Evolutionary conservation across 2,113 vertebrate species (phyloP), one percentile per base, ranked within the genome.

Genomic region (Percina caprodes): DNA sequence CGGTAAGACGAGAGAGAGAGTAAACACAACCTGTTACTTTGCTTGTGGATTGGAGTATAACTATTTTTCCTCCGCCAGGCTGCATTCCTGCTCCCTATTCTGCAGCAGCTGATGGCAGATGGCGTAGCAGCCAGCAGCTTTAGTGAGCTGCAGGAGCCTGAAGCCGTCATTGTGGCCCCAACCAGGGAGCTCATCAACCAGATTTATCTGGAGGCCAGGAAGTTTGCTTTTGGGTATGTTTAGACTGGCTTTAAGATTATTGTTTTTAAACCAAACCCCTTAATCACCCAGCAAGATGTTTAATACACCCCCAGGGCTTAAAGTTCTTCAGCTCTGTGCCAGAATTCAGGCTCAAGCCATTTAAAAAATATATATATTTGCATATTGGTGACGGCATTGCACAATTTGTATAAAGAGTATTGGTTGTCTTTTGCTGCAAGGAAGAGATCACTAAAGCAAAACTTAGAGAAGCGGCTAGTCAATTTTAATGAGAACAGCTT

Each of bases 121-220:
- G 97, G 97, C 0, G 76, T 96, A 79, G 95, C 96, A 26, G 95
- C 96, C 62, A 97, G 94, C 86, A 84, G 80, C 7, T 99, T 97
- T 91, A 96, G 95, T 71, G 95, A 96, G 58, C 74, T 93, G 0
- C 98, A 99, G 92, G 96, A 98, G 73, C 98, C 98, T 0, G 96
- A 98, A 76, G 97, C 93, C 54, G 81, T 99, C 75, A 97, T 99
- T 51, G 95, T 97, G 5, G 98, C 97, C 0, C 98, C 98, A 39
- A 99, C 98, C 70, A 95, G 98, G 87, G 98, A 99, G 87, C 90
- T 99, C 58, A 95, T 99, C 91, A 96, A 97, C 86, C 98, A 99
- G 91, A 99, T 99, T 72, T 98, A 95, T 86, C 84, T 97, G 70
- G 98, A 99, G 90, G 96, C 97, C 82, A 94, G 98, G 75, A 99